Percentiles rank a stretch among this genome's conserved stretches.
phyloP scores from a whole-genome alignment of 2,113 vertebrate species.

The Pluvianellus socialis region DNA sequence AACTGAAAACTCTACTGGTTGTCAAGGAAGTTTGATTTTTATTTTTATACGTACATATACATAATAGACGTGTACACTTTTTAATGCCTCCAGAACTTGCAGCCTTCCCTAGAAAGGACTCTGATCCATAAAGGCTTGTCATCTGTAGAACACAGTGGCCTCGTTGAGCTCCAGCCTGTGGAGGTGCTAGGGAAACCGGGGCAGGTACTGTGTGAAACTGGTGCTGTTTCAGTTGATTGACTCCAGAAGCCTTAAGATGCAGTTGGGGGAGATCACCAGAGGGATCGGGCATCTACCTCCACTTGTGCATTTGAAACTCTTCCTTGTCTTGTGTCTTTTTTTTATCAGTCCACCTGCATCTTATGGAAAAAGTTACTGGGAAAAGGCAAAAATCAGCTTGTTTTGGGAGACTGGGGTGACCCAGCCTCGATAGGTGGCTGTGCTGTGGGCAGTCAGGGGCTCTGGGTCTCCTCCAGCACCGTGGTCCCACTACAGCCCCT shows the following conservation, averaged over 20 bases:
- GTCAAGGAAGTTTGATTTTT: neutral
- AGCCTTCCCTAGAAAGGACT: neutral
- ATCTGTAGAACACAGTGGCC: neutral
- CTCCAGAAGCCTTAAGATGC: neutral
- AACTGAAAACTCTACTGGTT: neutral
- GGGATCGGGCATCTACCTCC: neutral
- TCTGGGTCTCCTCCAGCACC: neutral
- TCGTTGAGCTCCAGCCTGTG: neutral
- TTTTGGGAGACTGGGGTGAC: neutral
- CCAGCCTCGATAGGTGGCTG: rapidly evolving
- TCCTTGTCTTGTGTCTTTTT: neutral
- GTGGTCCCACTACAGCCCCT: neutral
- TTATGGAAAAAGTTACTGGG: neutral
- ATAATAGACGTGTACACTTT: neutral
- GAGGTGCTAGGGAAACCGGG: neutral
- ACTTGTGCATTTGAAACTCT: neutral
- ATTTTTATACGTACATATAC: neutral
- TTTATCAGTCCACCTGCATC: rapidly evolving
- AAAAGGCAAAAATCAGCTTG: neutral
- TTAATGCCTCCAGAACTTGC: neutral
- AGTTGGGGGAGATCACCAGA: neutral
- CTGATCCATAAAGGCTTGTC: neutral
- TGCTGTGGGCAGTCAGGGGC: neutral
- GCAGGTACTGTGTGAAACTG: neutral
- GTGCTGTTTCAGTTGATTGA: neutral